phyloP scores from a whole-genome alignment of 2,888 invertebrate species.

The Cryptus viduatorius region DNA sequence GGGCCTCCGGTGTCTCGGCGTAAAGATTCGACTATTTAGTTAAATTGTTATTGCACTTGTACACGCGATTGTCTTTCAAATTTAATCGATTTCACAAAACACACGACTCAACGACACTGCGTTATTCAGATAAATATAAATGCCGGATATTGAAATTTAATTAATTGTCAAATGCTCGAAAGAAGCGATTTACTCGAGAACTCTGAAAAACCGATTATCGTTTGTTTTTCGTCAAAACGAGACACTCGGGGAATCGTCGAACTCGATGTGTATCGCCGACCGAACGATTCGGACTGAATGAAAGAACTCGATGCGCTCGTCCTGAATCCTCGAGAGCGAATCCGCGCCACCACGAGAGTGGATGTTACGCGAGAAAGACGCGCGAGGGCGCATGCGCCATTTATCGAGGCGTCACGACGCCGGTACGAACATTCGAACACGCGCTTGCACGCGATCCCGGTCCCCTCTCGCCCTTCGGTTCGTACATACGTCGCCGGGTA shows the following conservation, averaged over 20 bases:
- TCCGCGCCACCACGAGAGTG: conserved; percentile 18
- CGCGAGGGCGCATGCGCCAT: conserved; percentile 36
- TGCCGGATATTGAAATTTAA: not conserved
- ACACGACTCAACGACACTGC: not conserved
- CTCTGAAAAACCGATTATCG: not conserved
- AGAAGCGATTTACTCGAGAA: not conserved
- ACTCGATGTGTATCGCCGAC: conserved; percentile 29
- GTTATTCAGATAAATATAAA: not conserved
- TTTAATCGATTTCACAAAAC: not conserved
- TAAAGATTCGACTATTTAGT: not conserved
- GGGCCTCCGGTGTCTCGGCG: not conserved
- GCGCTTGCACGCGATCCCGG: conserved; percentile 51
- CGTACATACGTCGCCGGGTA: not conserved
- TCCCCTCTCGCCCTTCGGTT: not conserved
- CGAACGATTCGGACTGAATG: conserved; percentile 37
- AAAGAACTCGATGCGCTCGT: conserved; percentile 19
- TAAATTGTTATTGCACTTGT: not conserved
- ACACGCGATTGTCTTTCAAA: not conserved
- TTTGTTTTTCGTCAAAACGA: not conserved
- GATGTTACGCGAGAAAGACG: conserved; percentile 6
- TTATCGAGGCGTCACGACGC: conserved; percentile 47
- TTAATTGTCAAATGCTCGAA: not conserved
- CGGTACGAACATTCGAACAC: conserved; percentile 49
- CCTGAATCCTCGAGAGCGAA: conserved; percentile 21
- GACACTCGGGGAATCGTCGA: not conserved